phyloP scores from a whole-genome alignment of 2,888 invertebrate species.

The Drosophila fulvimacula region DNA sequence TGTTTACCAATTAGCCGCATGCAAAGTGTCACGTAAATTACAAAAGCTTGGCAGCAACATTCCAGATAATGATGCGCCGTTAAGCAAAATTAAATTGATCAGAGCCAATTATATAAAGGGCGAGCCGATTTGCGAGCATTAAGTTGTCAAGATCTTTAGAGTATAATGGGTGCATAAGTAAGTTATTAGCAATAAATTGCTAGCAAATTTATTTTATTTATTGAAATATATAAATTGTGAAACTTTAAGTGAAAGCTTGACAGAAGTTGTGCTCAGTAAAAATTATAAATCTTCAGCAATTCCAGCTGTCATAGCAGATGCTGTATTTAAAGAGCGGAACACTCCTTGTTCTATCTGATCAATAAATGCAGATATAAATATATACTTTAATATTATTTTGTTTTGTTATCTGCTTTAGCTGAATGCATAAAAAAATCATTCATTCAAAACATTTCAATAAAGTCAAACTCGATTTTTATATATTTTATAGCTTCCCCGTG shows the following conservation, averaged over 20 bases:
- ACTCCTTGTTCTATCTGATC: neutral
- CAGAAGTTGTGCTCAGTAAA: neutral
- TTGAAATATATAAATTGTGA: neutral
- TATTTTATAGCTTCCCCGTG: neutral
- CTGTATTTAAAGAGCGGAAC: neutral
- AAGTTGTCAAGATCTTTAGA: neutral
- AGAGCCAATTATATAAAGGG: constrained; percentile 2
- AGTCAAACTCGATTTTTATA: neutral
- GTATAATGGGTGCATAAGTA: neutral
- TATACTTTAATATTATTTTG: neutral
- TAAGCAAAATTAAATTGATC: constrained; percentile 11
- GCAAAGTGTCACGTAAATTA: constrained; percentile 54
- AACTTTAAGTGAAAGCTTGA: neutral
- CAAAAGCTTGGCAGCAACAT: constrained; percentile 33
- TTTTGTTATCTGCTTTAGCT: neutral
- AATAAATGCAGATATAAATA: neutral
- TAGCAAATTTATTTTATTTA: neutral
- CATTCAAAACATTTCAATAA: neutral
- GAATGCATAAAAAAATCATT: neutral
- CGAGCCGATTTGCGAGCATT: neutral
- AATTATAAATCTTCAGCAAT: neutral
- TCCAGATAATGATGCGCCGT: constrained; percentile 23
- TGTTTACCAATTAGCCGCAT: constrained; percentile 59
- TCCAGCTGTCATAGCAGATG: neutral
- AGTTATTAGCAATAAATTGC: neutral